phyloP scores from a whole-genome alignment of 2,888 invertebrate genomes.

The Chrysomela aeneicollis region DNA sequence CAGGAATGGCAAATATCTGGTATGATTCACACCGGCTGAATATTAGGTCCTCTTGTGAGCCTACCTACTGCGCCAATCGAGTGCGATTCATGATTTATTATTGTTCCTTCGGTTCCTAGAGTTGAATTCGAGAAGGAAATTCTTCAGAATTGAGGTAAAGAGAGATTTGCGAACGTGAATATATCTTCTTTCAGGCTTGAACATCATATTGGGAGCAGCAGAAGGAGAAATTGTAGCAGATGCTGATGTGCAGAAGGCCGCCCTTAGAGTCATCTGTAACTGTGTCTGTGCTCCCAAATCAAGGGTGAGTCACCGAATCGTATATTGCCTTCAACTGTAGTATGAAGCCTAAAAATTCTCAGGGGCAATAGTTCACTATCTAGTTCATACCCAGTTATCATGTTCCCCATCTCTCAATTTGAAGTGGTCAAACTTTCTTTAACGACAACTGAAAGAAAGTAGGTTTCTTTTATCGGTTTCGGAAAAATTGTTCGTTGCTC shows the following conservation, averaged over 20 bases:
- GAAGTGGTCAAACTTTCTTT: no score
- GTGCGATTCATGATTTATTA: no score
- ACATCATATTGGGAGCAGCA: slow-evolving; percentile 84
- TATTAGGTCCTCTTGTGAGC: no score
- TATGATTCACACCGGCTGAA: slow-evolving; percentile 10
- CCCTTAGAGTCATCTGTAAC: slow-evolving; percentile 89
- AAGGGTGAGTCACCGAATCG: slow-evolving; percentile 72
- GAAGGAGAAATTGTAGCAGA: slow-evolving; percentile 92
- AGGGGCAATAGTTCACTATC: no score
- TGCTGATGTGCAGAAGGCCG: slow-evolving; percentile 91
- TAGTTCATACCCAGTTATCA: no score
- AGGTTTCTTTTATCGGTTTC: background rate
- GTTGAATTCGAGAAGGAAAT: no score
- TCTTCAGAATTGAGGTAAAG: no score
- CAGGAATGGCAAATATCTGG: background rate
- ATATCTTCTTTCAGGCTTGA: slow-evolving; percentile 63
- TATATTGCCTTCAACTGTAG: background rate
- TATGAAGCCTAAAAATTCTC: background rate
- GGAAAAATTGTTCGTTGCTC: background rate
- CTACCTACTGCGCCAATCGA: no score
- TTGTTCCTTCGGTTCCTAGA: no score
- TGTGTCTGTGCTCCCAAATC: slow-evolving; percentile 92
- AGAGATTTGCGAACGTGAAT: no score
- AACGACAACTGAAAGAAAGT: no score
- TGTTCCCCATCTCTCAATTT: no score